Conservation (phyloP, 2,113 vertebrate genomes). For the Monopterus albus region DNA sequence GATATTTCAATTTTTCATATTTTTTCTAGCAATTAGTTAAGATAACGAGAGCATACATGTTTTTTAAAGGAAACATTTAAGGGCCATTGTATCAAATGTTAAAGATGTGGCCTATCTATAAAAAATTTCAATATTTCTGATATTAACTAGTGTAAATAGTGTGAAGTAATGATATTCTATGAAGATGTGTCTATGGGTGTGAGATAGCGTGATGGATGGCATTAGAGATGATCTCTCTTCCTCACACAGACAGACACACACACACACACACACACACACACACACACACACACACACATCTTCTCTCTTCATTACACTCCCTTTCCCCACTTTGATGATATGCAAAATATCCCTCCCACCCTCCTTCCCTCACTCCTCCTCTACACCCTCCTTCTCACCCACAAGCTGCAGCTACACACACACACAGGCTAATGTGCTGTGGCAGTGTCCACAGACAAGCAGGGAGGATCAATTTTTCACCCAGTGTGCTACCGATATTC, state of each 20-base stretch:
- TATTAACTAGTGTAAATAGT: neutral
- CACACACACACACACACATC: conserved; percentile 43
- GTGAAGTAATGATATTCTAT: neutral
- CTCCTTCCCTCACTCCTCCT: conserved; percentile 42
- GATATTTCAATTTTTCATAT: neutral
- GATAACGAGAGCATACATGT: neutral
- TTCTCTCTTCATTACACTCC: conserved; percentile 72
- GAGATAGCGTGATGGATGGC: conserved; percentile 10
- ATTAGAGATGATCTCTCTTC: conserved; percentile 25
- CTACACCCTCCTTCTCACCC: conserved; percentile 48
- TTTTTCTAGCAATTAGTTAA: neutral
- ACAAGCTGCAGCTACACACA: conserved; percentile 58
- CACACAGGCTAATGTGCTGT: conserved; percentile 72
- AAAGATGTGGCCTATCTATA: neutral
- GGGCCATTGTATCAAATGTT: conserved; percentile 7
- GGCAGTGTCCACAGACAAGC: conserved; percentile 81
- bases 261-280: conserved; percentile 39
- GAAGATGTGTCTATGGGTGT: neutral
- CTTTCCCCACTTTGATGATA: conserved; percentile 79
- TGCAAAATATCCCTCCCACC: conserved; percentile 74
- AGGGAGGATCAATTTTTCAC: conserved; percentile 83
- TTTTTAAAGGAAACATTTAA: neutral
- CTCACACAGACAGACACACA: conserved; percentile 12
- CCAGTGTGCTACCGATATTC: conserved; percentile 82
- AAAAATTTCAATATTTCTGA: neutral